Evolutionary conservation across 2,888 invertebrate species (phyloP).

Genomic region (Parnassius smintheus): DNA sequence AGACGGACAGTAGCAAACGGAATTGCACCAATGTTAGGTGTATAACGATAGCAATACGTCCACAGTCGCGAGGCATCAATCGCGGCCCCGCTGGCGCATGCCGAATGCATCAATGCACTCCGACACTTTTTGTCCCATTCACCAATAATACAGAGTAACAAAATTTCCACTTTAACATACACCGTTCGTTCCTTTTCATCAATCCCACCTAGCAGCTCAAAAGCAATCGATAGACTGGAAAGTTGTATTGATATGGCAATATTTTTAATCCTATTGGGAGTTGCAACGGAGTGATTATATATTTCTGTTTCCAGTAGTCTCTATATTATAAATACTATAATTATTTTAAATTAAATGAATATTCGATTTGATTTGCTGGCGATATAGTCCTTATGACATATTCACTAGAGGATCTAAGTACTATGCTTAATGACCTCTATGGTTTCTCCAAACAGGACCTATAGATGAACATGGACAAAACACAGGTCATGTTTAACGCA

Average conservation of each 20-base stretch:
- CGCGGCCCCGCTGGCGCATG: constrained; percentile 62
- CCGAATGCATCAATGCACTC: constrained; percentile 66
- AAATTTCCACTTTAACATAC: constrained; percentile 22
- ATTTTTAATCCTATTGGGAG: constrained; percentile 1
- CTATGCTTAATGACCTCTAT: too few species aligned
- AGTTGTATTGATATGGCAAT: background rate
- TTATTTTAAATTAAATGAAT: too few species aligned
- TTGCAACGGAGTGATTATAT: constrained; percentile 10
- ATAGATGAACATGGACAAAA: too few species aligned
- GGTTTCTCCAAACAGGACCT: too few species aligned
- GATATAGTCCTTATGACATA: too few species aligned
- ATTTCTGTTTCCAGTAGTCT: constrained; percentile 15
- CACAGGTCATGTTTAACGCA: too few species aligned
- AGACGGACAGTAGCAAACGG: constrained; percentile 60
- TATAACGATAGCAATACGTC: constrained; percentile 77
- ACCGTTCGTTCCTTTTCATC: constrained; percentile 21
- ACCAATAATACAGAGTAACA: background rate
- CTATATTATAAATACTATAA: background rate
- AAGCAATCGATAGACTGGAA: constrained; percentile 1
- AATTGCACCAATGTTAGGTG: constrained; percentile 72
- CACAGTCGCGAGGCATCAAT: constrained; percentile 68
- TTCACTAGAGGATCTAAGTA: too few species aligned
- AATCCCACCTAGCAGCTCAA: background rate
- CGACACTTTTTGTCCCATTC: constrained; percentile 35
- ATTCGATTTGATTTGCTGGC: too few species aligned